phyloP scores from a whole-genome alignment of 2,113 vertebrate species.

The Seriola aureovittata region DNA sequence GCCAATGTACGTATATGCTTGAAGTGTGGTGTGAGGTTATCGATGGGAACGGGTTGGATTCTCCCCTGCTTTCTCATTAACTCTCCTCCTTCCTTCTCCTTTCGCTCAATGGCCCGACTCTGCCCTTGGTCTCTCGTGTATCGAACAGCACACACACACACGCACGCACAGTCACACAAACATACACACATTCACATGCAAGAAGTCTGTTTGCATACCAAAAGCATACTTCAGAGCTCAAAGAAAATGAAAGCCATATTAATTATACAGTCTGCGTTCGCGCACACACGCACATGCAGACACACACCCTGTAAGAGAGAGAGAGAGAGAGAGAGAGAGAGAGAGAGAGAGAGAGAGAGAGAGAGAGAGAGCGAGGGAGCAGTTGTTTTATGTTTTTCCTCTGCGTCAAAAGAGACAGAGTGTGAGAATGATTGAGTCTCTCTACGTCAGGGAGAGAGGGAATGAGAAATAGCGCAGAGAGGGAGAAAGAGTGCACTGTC shows the following conservation, averaged over 20 bases:
- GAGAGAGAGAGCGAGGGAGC: conserved; percentile 47
- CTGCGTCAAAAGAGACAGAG: conserved; percentile 77
- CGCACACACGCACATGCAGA: not conserved
- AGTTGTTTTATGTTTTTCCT: conserved; percentile 74
- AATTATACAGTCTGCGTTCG: conserved; percentile 71
- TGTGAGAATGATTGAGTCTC: conserved; percentile 80
- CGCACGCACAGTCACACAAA: conserved; percentile 5
- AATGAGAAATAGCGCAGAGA: conserved; percentile 64
- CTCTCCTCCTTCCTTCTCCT: conserved; percentile 66
- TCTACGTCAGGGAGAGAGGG: conserved; percentile 77
- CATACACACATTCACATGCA: conserved; percentile 32
- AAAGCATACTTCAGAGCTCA: conserved; percentile 77
- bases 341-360: conserved; percentile 18
- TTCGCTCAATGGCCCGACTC: conserved; percentile 70
- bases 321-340: conserved; percentile 17
- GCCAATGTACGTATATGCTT: conserved; percentile 42
- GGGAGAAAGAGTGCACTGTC: conserved; percentile 82
- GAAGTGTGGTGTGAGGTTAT: conserved; percentile 73
- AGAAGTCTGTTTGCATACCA: conserved; percentile 79
- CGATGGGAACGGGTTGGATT: conserved; percentile 57
- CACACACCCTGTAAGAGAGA: not conserved
- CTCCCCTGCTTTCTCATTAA: conserved; percentile 77
- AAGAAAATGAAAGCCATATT: conserved; percentile 77
- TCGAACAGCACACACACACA: conserved; percentile 23
- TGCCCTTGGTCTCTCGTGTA: conserved; percentile 75